Conservation (phyloP, 2,888 invertebrate genomes). For the Sminthurinus aureus region DNA sequence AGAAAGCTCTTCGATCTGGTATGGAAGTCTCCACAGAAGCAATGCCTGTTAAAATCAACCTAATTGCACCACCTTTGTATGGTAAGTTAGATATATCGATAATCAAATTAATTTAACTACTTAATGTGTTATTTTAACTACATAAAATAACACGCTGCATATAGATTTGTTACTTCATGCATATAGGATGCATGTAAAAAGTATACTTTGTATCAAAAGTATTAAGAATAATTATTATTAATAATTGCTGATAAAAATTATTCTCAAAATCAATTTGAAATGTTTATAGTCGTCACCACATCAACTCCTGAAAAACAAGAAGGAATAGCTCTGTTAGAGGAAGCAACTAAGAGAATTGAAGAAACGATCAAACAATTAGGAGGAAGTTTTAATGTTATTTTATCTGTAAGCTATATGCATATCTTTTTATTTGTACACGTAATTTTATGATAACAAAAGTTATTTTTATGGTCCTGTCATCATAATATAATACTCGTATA, state of each 20-base stretch:
- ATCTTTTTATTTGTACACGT: background rate
- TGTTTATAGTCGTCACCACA: slow-evolving; percentile 87
- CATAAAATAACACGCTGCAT: too few species aligned
- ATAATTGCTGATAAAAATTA: slow-evolving; percentile 18
- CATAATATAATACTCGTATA: background rate
- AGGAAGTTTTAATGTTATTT: slow-evolving; percentile 84
- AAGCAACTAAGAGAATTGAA: slow-evolving; percentile 88
- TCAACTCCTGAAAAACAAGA: slow-evolving; percentile 96
- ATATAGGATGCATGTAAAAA: too few species aligned
- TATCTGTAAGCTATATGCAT: slow-evolving; percentile 18
- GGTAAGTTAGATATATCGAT: slow-evolving; percentile 68
- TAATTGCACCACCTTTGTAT: slow-evolving; percentile 98
- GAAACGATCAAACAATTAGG: slow-evolving; percentile 81
- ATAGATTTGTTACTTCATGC: too few species aligned
- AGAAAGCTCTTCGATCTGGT: slow-evolving; percentile 88
- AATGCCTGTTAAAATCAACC: slow-evolving; percentile 96
- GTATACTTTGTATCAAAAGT: too few species aligned
- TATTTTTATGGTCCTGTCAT: background rate
- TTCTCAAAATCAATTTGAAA: slow-evolving; percentile 32
- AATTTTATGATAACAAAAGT: background rate
- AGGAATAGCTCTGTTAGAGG: slow-evolving; percentile 87
- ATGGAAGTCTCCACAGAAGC: slow-evolving; percentile 89
- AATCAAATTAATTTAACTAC: too few species aligned
- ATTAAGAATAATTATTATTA: too few species aligned
- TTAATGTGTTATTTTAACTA: too few species aligned